Evolutionary conservation across 2,888 invertebrate species (phyloP), one percentile per base, ranked within the genome.

Genomic region (Cheilosia scutellata): DNA sequence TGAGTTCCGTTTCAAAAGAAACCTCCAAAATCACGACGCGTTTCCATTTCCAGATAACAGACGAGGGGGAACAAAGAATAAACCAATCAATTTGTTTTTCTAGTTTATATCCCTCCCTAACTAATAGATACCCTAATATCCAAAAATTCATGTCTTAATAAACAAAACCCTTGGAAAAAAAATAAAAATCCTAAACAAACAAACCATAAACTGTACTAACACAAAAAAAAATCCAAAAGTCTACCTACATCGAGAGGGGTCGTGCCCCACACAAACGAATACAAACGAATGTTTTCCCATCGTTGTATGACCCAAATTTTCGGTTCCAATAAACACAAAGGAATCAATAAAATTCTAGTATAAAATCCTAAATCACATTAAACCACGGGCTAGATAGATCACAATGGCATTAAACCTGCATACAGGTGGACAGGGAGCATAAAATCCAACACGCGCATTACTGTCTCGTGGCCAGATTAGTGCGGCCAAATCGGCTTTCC

Each of bases 301-400:
- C 20, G 20, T 31, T 13, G 2, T 9, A 13, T 70, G 70, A 78
- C 77, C 77, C 40, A 70, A 20, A 55, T 60, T 77, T 66, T 55
- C 47, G 44, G 0, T 47, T 65, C 55, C 29, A 29, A 71, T 63
- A 71, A 63, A 62, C 63, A 55, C 70, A 78, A 20, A 55, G 63
- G n/a, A 55, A 71, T 70, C 53, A 63, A 78, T 78, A 78, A 71
- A 77, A 47, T 47, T 70, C 44, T 16, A 62, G 70, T 37, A 63
- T 63, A 57, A 57, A 71, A 40, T 63, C 37, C 25, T 33, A 66
- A 70, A 77, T 63, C 77, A 53, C 68, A 68, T 70, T 44, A 63
- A 70, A 63, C 70, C 62, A 63, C 5, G 16, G 6, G 20, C 33
- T 49, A 47, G 68, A 60, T 53, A 47, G 63, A 55, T 71, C 40